Conservation (phyloP, 2,113 vertebrate species). For the Lates calcarifer region DNA sequence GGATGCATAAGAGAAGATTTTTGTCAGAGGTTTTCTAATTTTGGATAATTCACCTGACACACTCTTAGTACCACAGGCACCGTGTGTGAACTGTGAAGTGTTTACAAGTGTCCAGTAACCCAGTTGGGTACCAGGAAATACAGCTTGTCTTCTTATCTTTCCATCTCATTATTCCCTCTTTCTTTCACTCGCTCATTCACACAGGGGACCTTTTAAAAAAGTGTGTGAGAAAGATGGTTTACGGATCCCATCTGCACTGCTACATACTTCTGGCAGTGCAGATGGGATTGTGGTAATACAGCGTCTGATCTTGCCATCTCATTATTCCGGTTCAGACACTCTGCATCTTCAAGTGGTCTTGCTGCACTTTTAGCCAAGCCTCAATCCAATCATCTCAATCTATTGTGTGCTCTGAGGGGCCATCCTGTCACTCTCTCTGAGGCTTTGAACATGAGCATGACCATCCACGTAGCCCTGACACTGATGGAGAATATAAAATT, state of each 20-base stretch:
- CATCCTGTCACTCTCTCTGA: slow-evolving; percentile 50
- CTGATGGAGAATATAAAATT: slow-evolving; percentile 65
- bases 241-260: slow-evolving; percentile 43
- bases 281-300: slow-evolving; percentile 71
- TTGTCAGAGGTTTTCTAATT: neutral
- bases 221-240: slow-evolving; percentile 61
- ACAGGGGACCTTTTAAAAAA: slow-evolving; percentile 62
- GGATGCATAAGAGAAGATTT: neutral
- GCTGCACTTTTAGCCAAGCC: slow-evolving; percentile 76
- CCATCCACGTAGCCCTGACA: slow-evolving; percentile 11
- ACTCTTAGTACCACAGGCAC: neutral
- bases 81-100: slow-evolving; percentile 42
- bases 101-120: slow-evolving; percentile 56
- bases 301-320: slow-evolving; percentile 76
- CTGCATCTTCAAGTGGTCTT: slow-evolving; percentile 70
- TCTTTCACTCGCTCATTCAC: slow-evolving; percentile 23
- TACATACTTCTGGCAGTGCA: slow-evolving; percentile 59
- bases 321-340: slow-evolving; percentile 77
- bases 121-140: slow-evolving; percentile 52
- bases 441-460: slow-evolving; percentile 69
- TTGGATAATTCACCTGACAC: neutral
- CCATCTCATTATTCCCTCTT: slow-evolving; percentile 46
- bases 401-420: slow-evolving; percentile 65
- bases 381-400: slow-evolving; percentile 72
- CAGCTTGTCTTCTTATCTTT: slow-evolving; percentile 51